Conservation (phyloP, 2,797 vertebrate genomes). For the Gambusia yucatana region DNA sequence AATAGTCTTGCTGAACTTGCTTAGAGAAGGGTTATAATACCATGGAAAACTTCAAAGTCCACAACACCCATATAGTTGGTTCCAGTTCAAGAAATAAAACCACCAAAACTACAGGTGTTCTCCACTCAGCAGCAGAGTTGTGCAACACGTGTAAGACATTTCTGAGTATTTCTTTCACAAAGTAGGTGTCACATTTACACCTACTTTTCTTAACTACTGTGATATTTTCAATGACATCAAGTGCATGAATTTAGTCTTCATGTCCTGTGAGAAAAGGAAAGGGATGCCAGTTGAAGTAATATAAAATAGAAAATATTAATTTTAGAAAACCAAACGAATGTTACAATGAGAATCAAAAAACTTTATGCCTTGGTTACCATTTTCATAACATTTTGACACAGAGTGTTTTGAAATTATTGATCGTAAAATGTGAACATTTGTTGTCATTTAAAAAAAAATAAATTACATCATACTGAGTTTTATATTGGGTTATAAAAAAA, state of each 20-base stretch:
- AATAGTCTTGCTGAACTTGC: conserved; percentile 18
- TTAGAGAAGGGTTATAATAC: conserved; percentile 6
- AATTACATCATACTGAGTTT: not conserved
- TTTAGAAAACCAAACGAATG: not conserved
- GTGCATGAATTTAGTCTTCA: not conserved
- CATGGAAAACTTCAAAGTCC: conserved; percentile 34
- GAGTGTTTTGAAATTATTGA: not conserved
- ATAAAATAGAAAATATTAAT: conserved; percentile 8
- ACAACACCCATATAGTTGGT: conserved; percentile 17
- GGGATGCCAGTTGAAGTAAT: conserved; percentile 13
- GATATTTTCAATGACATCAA: conserved; percentile 20
- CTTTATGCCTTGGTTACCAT: not conserved
- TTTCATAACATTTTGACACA: not conserved
- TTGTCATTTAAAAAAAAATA: not conserved
- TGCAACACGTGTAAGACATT: not conserved
- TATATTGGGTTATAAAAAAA: not conserved
- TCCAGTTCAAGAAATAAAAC: conserved; percentile 39
- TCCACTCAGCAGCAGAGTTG: conserved; percentile 14
- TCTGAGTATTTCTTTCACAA: conserved; percentile 2
- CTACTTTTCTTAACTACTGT: conserved; percentile 4
- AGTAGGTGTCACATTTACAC: not conserved
- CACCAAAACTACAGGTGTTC: conserved; percentile 51
- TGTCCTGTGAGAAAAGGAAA: conserved; percentile 1
- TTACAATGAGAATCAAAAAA: conserved; percentile 20
- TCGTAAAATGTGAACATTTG: not conserved